These are phyloP conservation scores for Drosophila tanythrix DNA, from an alignment of 2,888 invertebrate genomes.

Conservation along the genomic window DNA sequence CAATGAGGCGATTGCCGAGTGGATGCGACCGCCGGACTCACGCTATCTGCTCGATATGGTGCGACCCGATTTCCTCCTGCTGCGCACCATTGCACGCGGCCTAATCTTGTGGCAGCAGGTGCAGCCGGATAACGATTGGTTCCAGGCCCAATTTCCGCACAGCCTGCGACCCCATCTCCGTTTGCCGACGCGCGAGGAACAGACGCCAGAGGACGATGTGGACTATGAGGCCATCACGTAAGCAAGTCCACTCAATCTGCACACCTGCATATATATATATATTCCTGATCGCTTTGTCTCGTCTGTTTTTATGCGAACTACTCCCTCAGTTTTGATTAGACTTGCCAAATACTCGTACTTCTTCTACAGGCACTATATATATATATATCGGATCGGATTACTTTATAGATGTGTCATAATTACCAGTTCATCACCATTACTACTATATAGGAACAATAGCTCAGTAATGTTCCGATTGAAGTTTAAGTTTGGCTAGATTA, in stretches of 20 bases:
- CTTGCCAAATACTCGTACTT: not conserved
- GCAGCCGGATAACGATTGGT: conserved; percentile 92
- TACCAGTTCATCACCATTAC: no score
- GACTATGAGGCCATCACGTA: conserved; percentile 98
- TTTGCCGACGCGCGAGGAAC: conserved; percentile 86
- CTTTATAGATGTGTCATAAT: no score
- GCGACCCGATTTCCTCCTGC: conserved; percentile 94
- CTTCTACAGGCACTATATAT: no score
- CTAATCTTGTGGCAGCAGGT: conserved; percentile 95
- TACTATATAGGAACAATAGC: no score
- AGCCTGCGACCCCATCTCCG: conserved; percentile 87
- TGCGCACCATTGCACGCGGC: conserved; percentile 92
- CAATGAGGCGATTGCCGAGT: conserved; percentile 93
- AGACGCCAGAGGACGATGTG: conserved; percentile 86
- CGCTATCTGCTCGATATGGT: conserved; percentile 96
- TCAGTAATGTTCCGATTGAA: no score
- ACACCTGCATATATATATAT: not conserved
- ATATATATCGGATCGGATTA: no score
- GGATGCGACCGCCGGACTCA: conserved; percentile 96
- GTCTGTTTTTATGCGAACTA: not conserved
- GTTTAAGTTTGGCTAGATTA: no score
- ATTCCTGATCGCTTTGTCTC: not conserved
- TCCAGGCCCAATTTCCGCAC: conserved; percentile 92
- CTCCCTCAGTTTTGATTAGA: not conserved
- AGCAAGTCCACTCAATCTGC: conserved; percentile 49